phyloP scores from a whole-genome alignment of 2,113 vertebrate species.

The Halcyon malimbica region DNA sequence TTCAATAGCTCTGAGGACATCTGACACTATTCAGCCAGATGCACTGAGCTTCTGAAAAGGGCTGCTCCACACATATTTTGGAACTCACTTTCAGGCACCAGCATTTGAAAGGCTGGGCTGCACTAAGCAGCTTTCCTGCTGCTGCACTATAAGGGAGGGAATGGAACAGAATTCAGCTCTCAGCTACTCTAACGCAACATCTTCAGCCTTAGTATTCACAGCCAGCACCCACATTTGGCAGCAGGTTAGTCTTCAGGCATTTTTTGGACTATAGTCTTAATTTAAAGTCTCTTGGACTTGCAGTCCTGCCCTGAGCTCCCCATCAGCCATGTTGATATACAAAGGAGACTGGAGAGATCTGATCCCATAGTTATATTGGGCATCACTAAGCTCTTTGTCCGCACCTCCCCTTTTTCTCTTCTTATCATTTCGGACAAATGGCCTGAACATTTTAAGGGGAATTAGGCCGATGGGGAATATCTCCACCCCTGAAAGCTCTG shows the following conservation, averaged over 20 bases:
- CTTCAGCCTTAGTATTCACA: neutral
- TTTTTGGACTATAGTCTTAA: neutral
- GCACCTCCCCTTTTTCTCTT: neutral
- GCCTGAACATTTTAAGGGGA: neutral
- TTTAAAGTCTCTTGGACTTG: neutral
- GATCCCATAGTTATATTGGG: neutral
- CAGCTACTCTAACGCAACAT: neutral
- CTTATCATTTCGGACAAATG: neutral
- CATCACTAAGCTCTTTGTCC: neutral
- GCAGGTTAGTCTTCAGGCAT: neutral
- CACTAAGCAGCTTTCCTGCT: neutral
- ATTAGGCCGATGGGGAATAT: neutral
- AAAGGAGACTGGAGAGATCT: neutral
- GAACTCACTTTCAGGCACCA: neutral
- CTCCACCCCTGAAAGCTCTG: neutral
- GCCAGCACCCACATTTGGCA: neutral
- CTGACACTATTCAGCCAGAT: neutral
- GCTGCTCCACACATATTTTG: neutral
- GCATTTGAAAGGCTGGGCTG: neutral
- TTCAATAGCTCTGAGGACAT: neutral
- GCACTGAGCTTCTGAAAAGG: neutral
- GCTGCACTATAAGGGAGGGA: neutral
- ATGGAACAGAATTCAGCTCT: neutral
- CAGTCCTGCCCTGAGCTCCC: neutral
- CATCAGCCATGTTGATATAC: neutral